Evolutionary conservation across 2,797 vertebrate species (phyloP).

Genomic region (Dicrostonyx torquatus): DNA sequence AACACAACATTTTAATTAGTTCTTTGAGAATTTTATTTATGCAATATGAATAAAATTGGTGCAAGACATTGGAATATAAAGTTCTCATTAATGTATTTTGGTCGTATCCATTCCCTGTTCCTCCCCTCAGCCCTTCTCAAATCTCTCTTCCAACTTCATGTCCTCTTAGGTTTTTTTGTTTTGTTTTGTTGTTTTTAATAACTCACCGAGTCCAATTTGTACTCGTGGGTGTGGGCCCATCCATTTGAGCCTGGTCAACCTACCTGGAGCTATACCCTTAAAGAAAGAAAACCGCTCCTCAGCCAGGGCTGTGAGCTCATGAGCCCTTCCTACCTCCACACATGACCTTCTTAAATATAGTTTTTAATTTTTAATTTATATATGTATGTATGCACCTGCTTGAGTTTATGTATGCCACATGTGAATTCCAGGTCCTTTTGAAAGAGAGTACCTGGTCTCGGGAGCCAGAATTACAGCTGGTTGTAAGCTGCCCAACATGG

Average conservation of each 20-base stretch:
- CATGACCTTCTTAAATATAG: background rate
- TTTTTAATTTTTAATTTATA: background rate
- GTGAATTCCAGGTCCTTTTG: background rate
- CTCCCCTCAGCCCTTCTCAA: background rate
- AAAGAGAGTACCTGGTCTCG: background rate
- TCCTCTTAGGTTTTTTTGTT: background rate
- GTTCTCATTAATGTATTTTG: background rate
- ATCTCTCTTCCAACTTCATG: background rate
- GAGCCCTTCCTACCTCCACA: background rate
- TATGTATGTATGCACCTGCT: background rate
- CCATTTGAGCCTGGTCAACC: background rate
- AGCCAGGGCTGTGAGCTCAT: background rate
- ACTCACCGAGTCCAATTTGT: background rate
- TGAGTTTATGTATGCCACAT: background rate
- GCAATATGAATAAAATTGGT: too few species aligned
- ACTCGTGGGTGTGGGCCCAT: background rate
- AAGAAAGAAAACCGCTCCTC: background rate
- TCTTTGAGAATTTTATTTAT: background rate
- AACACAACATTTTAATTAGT: too few species aligned
- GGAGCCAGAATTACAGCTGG: background rate
- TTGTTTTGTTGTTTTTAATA: background rate
- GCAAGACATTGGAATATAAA: too few species aligned
- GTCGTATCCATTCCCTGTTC: background rate
- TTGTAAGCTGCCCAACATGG: background rate
- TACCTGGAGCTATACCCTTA: too few species aligned